phyloP scores from a whole-genome alignment of 2,113 vertebrate genomes.

The Phyllopteryx taeniolatus region DNA sequence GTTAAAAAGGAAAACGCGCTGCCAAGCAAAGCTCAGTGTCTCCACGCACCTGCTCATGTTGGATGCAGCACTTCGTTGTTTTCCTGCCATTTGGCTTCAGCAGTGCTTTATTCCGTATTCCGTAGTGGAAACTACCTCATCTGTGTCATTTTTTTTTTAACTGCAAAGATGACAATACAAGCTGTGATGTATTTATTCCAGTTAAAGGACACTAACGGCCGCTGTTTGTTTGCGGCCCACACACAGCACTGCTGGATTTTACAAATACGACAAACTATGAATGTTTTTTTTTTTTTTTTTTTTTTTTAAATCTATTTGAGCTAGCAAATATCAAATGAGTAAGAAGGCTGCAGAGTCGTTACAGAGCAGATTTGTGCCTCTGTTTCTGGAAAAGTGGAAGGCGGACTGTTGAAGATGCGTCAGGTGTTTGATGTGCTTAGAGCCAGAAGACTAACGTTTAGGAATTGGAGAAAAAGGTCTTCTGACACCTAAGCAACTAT shows the following conservation, averaged over 20 bases:
- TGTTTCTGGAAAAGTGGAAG: conserved; percentile 6
- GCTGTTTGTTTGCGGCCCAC: conserved; percentile 1
- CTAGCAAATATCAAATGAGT: neutral
- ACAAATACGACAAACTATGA: conserved; percentile 6
- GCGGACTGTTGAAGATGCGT: no score
- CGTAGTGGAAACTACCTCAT: conserved; percentile 7
- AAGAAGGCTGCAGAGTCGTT: neutral
- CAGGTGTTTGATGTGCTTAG: no score
- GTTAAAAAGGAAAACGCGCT: conserved; percentile 37
- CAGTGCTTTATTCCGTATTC: conserved; percentile 20
- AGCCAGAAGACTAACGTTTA: no score
- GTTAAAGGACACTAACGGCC: neutral
- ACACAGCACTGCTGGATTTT: neutral
- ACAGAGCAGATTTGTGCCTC: conserved; percentile 5
- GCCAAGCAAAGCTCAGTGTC: conserved; percentile 46
- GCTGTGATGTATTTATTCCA: conserved; percentile 6
- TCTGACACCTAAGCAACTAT: no score
- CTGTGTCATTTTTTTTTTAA: conserved; percentile 1
- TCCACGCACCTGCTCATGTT: conserved; percentile 55
- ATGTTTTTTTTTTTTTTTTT: neutral
- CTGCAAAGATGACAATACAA: neutral
- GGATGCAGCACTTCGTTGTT: conserved; percentile 40
- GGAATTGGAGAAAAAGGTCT: no score
- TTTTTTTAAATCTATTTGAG: neutral
- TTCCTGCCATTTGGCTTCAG: conserved; percentile 31